Conservation (phyloP, 2,113 vertebrate species). For the Nesogale talazaci region DNA sequence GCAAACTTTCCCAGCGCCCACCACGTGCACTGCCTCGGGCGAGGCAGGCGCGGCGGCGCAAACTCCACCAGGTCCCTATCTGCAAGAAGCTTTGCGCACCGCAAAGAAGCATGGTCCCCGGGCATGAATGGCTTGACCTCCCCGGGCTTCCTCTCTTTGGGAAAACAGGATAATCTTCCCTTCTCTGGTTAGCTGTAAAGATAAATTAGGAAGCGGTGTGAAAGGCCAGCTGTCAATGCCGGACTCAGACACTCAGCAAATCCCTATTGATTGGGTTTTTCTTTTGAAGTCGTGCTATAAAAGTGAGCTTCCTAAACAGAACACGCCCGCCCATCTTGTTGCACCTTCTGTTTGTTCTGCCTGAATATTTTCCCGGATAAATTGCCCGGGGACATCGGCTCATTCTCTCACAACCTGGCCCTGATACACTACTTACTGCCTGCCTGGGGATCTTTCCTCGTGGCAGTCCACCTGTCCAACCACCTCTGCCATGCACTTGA, state of each 20-base stretch:
- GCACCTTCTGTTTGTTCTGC: background rate
- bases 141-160: background rate
- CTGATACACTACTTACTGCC: background rate
- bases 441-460: background rate
- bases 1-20: slow-evolving; percentile 18
- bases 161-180: background rate
- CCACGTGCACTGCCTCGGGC: slow-evolving; percentile 32
- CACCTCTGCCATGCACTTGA: background rate
- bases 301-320: slow-evolving; percentile 24
- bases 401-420: background rate
- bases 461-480: background rate
- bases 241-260: background rate
- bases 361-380: background rate
- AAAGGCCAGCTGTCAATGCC: background rate
- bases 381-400: background rate
- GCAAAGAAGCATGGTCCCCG: background rate
- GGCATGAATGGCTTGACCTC: slow-evolving; percentile 33
- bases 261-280: background rate
- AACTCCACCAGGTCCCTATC: background rate
- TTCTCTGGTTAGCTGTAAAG: background rate
- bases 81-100: slow-evolving; percentile 42
- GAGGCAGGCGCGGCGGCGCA: too few species aligned
- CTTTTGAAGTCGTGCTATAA: background rate
- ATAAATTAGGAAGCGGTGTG: background rate
- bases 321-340: background rate